Conservation (phyloP, 2,888 invertebrate species). For the Baccha elongata region DNA sequence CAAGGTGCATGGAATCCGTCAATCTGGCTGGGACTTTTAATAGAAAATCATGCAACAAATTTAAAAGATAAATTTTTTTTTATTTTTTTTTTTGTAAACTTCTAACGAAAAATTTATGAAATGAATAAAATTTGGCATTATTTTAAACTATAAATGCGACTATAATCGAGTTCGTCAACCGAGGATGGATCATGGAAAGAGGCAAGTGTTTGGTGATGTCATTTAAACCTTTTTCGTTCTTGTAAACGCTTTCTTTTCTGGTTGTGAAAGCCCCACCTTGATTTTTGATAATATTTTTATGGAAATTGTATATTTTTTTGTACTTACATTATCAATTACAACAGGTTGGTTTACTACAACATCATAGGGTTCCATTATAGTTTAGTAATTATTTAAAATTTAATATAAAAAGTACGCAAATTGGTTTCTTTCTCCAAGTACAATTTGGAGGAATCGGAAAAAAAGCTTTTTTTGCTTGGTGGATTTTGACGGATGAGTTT, state of each 20-base stretch:
- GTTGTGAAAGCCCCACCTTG: too few species aligned
- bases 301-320: too few species aligned
- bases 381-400: conserved; percentile 73
- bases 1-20: conserved; percentile 18
- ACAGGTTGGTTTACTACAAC: too few species aligned
- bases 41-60: conserved; percentile 45
- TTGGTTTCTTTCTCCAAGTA: conserved; percentile 30
- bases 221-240: too few species aligned
- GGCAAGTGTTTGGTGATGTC: too few species aligned
- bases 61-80: conserved; percentile 14
- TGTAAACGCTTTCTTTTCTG: too few species aligned
- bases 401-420: conserved; percentile 39
- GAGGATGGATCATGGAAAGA: too few species aligned
- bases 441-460: conserved; percentile 10
- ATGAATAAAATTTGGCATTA: too few species aligned
- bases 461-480: conserved; percentile 44
- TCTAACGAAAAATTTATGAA: too few species aligned
- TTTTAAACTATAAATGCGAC: too few species aligned
- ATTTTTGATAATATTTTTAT: too few species aligned
- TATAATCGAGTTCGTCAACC: too few species aligned
- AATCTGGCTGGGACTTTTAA: conserved; percentile 29
- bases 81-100: neutral
- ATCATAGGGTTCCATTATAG: neutral
- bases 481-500: conserved; percentile 48
- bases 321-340: conserved; percentile 4